Conservation (phyloP, 2,113 vertebrate genomes). For the Phocoena sinus region DNA sequence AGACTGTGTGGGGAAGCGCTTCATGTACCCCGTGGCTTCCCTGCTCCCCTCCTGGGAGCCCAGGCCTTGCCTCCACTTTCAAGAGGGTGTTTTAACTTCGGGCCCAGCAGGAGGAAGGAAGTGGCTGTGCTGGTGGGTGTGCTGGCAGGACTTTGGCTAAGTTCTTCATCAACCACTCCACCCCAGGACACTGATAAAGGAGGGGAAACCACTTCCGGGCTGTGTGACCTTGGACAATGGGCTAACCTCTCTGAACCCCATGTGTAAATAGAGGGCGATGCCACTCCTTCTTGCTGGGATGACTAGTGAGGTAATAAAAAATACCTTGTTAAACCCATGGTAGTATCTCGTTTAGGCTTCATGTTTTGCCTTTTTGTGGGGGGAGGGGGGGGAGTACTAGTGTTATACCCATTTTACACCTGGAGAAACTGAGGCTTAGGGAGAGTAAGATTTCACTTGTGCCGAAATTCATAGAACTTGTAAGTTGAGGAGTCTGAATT, state of each 20-base stretch:
- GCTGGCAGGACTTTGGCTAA: not conserved
- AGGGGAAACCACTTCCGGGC: not conserved
- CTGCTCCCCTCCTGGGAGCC: too few species aligned
- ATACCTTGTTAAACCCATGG: not conserved
- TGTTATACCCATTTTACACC: not conserved
- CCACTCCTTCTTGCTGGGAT: not conserved
- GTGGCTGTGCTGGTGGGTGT: not conserved
- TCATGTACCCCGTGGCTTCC: fast-evolving
- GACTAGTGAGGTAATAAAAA: too few species aligned
- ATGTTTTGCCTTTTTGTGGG: not conserved
- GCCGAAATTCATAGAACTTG: not conserved
- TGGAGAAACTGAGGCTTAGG: not conserved
- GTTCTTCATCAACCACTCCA: not conserved
- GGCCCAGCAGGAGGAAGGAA: not conserved
- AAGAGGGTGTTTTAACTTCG: not conserved
- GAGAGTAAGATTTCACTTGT: not conserved
- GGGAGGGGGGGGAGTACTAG: fast-evolving
- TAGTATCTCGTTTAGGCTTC: fast-evolving
- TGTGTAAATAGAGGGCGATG: not conserved
- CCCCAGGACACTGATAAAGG: not conserved
- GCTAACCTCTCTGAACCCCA: not conserved
- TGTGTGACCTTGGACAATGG: not conserved
- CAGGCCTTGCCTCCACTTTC: not conserved
- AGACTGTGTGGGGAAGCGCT: too few species aligned
- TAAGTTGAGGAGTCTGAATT: not conserved